phyloP scores from a whole-genome alignment of 2,113 vertebrate genomes.

The Rhynchomys soricoides region DNA sequence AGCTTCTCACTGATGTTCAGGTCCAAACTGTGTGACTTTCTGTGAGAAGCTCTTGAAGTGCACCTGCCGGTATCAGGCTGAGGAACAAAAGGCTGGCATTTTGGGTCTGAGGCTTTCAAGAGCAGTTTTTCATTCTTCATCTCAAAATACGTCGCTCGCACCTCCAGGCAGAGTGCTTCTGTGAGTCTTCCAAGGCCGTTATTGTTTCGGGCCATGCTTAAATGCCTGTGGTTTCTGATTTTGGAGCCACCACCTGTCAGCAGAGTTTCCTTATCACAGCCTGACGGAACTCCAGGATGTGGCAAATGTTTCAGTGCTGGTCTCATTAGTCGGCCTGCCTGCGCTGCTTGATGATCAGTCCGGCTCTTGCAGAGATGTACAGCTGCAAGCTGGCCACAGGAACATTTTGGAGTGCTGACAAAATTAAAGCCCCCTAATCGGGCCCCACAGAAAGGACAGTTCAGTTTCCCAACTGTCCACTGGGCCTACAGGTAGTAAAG shows the following conservation, averaged over 20 bases:
- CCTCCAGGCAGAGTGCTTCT: conserved; percentile 86
- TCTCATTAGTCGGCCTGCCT: conserved; percentile 79
- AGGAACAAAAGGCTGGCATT: conserved; percentile 77
- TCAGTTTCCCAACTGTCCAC: conserved; percentile 89
- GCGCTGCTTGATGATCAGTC: conserved; percentile 86
- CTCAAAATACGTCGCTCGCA: conserved; percentile 76
- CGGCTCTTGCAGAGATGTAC: conserved; percentile 90
- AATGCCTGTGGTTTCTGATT: conserved; percentile 76
- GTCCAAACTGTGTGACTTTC: conserved; percentile 88
- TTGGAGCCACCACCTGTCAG: conserved; percentile 68
- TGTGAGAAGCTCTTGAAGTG: conserved; percentile 82
- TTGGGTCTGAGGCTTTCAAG: conserved; percentile 78
- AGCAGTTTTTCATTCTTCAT: conserved; percentile 76
- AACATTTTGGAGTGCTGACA: conserved; percentile 90
- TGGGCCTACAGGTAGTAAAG: conserved; percentile 89
- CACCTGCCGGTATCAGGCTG: conserved; percentile 76
- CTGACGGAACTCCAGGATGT: conserved; percentile 71
- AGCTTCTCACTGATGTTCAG: conserved; percentile 79
- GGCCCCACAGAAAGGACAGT: conserved; percentile 90
- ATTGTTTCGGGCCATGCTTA: conserved; percentile 73
- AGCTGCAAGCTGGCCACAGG: conserved; percentile 86
- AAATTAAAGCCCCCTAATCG: conserved; percentile 91
- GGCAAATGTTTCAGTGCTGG: conserved; percentile 78
- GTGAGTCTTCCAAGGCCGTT: conserved; percentile 80
- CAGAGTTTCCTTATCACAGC: conserved; percentile 70